phyloP scores from a whole-genome alignment of 1,140 invertebrate genomes.

The Euglossa dilemma region DNA sequence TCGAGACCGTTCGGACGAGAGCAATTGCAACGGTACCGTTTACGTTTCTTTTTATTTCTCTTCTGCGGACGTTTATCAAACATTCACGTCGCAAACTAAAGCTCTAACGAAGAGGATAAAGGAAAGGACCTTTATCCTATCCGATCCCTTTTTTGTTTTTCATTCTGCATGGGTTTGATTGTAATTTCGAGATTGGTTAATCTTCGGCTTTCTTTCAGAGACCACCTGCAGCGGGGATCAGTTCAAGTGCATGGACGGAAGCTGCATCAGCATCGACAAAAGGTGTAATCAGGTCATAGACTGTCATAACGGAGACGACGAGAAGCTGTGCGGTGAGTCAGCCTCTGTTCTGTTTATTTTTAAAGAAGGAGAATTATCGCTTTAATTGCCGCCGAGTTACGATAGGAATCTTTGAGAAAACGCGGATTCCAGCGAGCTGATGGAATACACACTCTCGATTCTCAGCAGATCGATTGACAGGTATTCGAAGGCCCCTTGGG shows the following conservation, averaged over 20 bases:
- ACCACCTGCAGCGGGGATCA: constrained; percentile 81
- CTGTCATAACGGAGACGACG: constrained; percentile 86
- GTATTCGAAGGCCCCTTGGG: not conserved
- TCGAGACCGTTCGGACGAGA: constrained; percentile 87
- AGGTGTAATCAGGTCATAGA: constrained; percentile 86
- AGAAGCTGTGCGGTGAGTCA: constrained; percentile 84
- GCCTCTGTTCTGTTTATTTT: not conserved
- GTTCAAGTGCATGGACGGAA: constrained; percentile 85
- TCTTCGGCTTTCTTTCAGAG: constrained; percentile 59
- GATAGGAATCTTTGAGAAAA: not conserved
- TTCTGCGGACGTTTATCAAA: not conserved
- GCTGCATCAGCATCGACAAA: constrained; percentile 86
- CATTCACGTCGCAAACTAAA: not conserved
- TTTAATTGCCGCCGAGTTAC: constrained; percentile 1
- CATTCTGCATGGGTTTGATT: no score
- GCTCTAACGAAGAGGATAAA: not conserved
- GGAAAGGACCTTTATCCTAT: no score
- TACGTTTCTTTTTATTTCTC: constrained; percentile 17
- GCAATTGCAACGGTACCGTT: constrained; percentile 85
- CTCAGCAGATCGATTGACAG: not conserved
- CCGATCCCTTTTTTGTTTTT: no score
- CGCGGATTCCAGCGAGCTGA: not conserved
- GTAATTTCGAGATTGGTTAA: no score
- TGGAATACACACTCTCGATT: not conserved
- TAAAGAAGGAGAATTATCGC: not conserved